Percentiles rank a stretch among this genome's conserved stretches.
phyloP scores from a whole-genome alignment of 1,140 invertebrate genomes.

The Drosophila sp. region DNA sequence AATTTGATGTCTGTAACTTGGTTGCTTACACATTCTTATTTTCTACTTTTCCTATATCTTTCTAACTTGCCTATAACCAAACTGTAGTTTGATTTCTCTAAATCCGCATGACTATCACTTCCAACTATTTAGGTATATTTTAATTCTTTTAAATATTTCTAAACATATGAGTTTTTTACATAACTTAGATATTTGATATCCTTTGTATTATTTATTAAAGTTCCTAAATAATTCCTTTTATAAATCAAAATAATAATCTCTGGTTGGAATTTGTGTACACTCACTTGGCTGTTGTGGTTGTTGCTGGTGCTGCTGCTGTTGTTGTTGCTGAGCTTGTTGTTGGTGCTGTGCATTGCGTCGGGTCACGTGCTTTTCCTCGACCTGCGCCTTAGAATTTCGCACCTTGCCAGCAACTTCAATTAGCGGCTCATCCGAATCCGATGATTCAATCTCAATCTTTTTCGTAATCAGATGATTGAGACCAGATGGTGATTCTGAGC shows the following conservation, averaged over 20 bases:
- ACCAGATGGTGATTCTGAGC: constrained; percentile 40
- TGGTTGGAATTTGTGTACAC: constrained; percentile 24
- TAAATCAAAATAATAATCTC: background rate
- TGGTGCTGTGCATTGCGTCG: constrained; percentile 70
- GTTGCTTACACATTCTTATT: too few species aligned
- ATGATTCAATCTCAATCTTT: constrained; percentile 86
- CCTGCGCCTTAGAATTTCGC: constrained; percentile 85
- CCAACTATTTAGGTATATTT: too few species aligned
- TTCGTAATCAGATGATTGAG: constrained; percentile 50
- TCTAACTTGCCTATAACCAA: too few species aligned
- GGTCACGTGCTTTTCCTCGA: constrained; percentile 75
- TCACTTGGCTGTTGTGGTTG: constrained; percentile 63
- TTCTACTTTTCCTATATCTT: too few species aligned
- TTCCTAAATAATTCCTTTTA: too few species aligned
- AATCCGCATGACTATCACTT: too few species aligned
- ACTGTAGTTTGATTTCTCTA: too few species aligned
- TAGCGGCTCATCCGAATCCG: constrained; percentile 92
- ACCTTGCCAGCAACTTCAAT: constrained; percentile 90
- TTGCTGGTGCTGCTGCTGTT: constrained; percentile 60
- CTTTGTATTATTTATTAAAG: too few species aligned
- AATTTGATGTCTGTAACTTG: too few species aligned
- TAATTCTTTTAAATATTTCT: too few species aligned
- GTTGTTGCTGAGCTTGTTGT: constrained; percentile 63
- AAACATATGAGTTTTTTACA: too few species aligned
- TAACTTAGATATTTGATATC: too few species aligned